A percentile compares a stretch with the other conserved stretches of the same genome.
Conservation (phyloP, 2,113 vertebrate genomes). For the Passer domesticus region DNA sequence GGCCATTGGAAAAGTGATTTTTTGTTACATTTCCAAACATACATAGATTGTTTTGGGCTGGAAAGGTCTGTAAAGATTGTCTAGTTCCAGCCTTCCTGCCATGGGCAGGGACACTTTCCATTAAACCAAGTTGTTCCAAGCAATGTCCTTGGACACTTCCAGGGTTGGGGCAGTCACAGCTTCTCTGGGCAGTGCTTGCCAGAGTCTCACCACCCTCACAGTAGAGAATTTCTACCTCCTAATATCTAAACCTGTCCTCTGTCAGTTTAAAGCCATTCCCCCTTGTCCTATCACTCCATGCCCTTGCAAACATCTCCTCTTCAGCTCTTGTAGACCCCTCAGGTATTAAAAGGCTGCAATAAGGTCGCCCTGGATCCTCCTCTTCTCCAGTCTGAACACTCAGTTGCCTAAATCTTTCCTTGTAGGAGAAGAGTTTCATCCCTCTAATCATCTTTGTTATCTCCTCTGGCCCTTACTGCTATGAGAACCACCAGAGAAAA, state of each 20-base stretch:
- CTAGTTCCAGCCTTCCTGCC: not conserved
- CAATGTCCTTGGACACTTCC: not conserved
- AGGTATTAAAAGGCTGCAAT: not conserved
- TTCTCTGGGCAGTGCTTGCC: not conserved
- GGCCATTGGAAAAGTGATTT: accelerated
- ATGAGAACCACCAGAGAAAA: not conserved
- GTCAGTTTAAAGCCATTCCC: not conserved
- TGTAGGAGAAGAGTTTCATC: not conserved
- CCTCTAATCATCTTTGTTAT: not conserved
- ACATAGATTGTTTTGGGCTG: not conserved
- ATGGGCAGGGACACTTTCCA: not conserved
- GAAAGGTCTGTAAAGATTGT: not conserved
- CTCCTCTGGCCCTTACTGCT: not conserved
- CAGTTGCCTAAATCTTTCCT: not conserved
- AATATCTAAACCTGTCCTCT: not conserved
- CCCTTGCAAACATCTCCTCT: not conserved
- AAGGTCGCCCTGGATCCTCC: not conserved
- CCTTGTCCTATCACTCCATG: not conserved
- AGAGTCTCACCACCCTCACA: not conserved
- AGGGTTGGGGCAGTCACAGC: not conserved
- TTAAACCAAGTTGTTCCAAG: not conserved
- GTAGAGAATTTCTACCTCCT: not conserved
- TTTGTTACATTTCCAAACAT: not conserved
- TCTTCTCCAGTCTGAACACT: not conserved
- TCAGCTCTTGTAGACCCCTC: not conserved